Base-by-base conservation (phyloP, 2,797 vertebrate genomes). In the Chrosomus eos region DNA sequence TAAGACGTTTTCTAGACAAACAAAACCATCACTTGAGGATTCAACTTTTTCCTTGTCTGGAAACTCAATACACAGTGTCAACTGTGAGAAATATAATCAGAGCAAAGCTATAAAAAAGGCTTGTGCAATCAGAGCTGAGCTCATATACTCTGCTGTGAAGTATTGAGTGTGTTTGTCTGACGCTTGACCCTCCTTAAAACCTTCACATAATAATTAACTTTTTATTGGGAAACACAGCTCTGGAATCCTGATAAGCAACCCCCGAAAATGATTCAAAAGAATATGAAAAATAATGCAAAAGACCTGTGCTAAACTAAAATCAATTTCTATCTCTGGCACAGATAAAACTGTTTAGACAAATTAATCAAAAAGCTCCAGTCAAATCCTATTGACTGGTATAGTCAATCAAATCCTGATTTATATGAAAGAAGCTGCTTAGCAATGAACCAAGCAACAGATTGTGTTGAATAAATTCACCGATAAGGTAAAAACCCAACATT, bases 1-100 rank as follows among this genome's bases (percentile, higher is more conserved):
- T 33, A 4, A 33, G 33, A 33, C 33, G 33, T 62, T 33, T 48
- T 36, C 26, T 60, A 31, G 53, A 82, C 38, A 72, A 82, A 73
- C 53, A 62, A 33, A 40, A 62, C 38, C 38, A 82, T 72, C 53
- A 73, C 36, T 81, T 72, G 53, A 38, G 48, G 53, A 71, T 66
- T 51, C 40, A 66, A 31, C 40, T 66, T 23, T 81, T 82, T 62
- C 10, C 53, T 72, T 38, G 43, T 83, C 33, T 38, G 10, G 43
- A 45, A 75, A 36, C 23, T 51, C 31, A 66, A 53, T 66, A 53
- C 58, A 28, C 58, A 28, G 8, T 75, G 81, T 75, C 81, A 66
- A 58, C 21, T 31, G 3, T 40, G 60, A 83, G 43, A 83, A 75
- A 75, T 64, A 74, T 64, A 9, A 74, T 82, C 81, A n/a, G 36